Base-by-base conservation (phyloP, 2,797 vertebrate species). In the Hipposideros larvatus region DNA sequence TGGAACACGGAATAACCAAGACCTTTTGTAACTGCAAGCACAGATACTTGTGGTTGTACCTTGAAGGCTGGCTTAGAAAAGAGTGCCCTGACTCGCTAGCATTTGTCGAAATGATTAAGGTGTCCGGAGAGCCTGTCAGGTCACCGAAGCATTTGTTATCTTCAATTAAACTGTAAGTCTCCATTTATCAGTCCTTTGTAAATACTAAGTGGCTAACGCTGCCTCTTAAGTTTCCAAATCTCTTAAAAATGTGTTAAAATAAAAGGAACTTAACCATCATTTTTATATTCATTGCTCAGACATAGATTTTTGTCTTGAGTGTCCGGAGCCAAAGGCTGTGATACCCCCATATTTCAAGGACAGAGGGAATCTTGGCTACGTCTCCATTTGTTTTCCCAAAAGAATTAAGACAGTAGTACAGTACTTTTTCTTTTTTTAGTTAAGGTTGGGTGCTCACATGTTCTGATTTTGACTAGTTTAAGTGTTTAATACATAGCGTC, bases 171-270 rank as follows among this genome's bases (percentile, higher is more conserved):
- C 73, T 1, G 6, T 5, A 31, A 28, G 41, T 43, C 41, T 73
- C 46, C 55, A 4, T 11, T 1, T 24, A 34, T 93, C 74, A 61
- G 31, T 31, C 46, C 79, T 75, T 61, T 87, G 84, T 82, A 91
- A 95, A 77, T 59, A n/a, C 48, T 31, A 16, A 55, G 41, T 68
- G 46, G 79, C 24, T 87, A 85, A 41, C 68, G 77, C 71, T 59
- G 2, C 68, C 57, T 84, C 71, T 87, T 31, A 59, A 15, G 15
- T 77, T 71, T 83, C 84, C 43, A 51, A 22, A 46, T 82, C 79
- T 86, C 34, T 43, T 55, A 79, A 77, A 89, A 84, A n/a, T 51
- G 48, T 55, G 11, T 55, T 80, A 15, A 59, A 82, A 90, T 43
- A 37, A 7, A 43, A 46, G 37, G 34, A 22, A 10, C 4, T 10